Percentiles rank a stretch among this genome's conserved stretches.
These are phyloP conservation scores for Vicugna pacos DNA, from an alignment of 2,113 vertebrate genomes.

Conservation along the genomic window DNA sequence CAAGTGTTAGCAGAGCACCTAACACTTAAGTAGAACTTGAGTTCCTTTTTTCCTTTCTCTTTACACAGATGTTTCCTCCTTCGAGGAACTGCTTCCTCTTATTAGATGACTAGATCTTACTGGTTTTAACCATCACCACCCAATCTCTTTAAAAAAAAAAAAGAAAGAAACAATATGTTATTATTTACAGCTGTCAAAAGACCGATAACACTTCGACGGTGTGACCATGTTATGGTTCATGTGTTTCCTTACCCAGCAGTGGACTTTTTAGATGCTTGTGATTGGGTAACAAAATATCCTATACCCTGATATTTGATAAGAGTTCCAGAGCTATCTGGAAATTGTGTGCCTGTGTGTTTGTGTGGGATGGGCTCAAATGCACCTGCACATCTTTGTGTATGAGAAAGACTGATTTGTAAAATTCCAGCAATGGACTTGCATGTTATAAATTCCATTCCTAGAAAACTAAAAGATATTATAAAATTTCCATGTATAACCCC, in stretches of 20 bases:
- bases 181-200: neutral
- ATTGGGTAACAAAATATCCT: neutral
- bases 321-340: neutral
- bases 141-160: constrained; percentile 28
- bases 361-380: neutral
- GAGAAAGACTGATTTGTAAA: neutral
- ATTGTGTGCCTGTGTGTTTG: neutral
- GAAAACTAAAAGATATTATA: neutral
- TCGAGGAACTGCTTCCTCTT: neutral
- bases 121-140: neutral
- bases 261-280: neutral
- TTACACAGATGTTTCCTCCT: neutral
- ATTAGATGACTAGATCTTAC: neutral
- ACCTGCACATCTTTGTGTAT: neutral
- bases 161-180: neutral
- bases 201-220: neutral
- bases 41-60: neutral
- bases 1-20: neutral
- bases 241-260: neutral
- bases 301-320: neutral
- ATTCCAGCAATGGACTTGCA: neutral
- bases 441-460: constrained; percentile 5
- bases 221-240: neutral
- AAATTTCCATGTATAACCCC: neutral
- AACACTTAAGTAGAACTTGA: neutral